Evolutionary conservation across 2,797 vertebrate species (phyloP), one percentile per base, ranked within the genome.

Genomic region (Merluccius polli): DNA sequence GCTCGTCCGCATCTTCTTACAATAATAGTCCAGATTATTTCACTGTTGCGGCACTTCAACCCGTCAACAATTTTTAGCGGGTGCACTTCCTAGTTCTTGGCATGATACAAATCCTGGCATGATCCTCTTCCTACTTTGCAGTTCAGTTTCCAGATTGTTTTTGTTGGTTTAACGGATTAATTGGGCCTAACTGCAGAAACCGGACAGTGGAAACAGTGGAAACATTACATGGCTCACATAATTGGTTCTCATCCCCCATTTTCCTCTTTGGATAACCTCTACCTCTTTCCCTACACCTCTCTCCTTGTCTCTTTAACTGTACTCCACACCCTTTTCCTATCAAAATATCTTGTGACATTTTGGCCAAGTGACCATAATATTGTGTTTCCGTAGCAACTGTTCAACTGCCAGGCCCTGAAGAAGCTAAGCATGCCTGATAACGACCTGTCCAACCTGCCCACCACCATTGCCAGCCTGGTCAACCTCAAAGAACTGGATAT

Each of bases 341-440:
- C n/a, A 12, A 27, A 27, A 52, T 18, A n/a, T 1, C 21, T n/a
- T 3, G 41, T 3, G 41, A 35, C 8, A 1, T 48, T 16, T 48
- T 16, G 41, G 41, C 41, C 41, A 16, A 48, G 13, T 21, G 4
- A 63, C 10, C n/a, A 2, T 63, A 24, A 63, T 12, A 12, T 63
- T 88, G 77, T 87, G 67, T 84, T 86, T 79, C 94, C 89, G 44
- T 92, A 99, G 98, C 98, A 99, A 99, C 94, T 99, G 90, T 99
- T 99, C 94, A 97, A 93, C 95, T 99, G 98, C 94, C 98, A 99
- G 90, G 96, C 98, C 77, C 92, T 99, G 74, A 94, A 96, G 88
- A 99, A 99, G 92, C 94, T 99, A 90, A 99, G 98, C 89, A 96
- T 99, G 80, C 97, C 97, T 18, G 98, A 99, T 91, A 99, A 99